These are phyloP conservation scores for Eupithecia subfuscata DNA, from an alignment of 2,888 invertebrate species.

Conservation along the genomic window DNA sequence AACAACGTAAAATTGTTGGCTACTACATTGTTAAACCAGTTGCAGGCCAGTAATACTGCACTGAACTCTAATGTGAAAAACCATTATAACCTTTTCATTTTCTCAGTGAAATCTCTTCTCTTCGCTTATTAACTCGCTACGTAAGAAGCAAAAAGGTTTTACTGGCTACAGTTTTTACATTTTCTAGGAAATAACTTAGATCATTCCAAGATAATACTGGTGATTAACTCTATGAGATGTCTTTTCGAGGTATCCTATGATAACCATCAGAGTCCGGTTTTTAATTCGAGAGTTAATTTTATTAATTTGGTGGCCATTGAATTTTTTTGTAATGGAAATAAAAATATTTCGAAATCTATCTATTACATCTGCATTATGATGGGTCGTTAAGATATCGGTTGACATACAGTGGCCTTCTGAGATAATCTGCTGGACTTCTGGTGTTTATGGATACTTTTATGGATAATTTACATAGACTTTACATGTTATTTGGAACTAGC, in stretches of 20 bases:
- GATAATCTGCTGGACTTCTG: slow-evolving; percentile 39
- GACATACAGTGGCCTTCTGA: slow-evolving; percentile 28
- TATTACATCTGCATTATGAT: slow-evolving; percentile 39
- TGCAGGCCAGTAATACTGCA: background rate
- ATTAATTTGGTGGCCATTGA: slow-evolving; percentile 43
- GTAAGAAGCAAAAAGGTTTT: background rate
- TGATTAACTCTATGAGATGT: slow-evolving; percentile 42
- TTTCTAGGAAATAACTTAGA: slow-evolving; percentile 41
- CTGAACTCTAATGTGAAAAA: background rate
- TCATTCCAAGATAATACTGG: slow-evolving; percentile 37
- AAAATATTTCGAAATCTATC: slow-evolving; percentile 42
- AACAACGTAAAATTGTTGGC: slow-evolving; percentile 60
- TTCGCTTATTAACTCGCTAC: background rate
- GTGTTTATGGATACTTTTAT: slow-evolving; percentile 22
- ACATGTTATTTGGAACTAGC: background rate
- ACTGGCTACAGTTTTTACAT: background rate
- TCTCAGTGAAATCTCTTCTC: too few species aligned
- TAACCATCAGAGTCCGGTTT: slow-evolving; percentile 37
- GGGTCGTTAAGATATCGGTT: slow-evolving; percentile 33
- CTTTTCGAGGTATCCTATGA: slow-evolving; percentile 35
- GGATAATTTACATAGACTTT: too few species aligned
- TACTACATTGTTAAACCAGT: slow-evolving; percentile 18
- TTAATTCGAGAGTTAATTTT: slow-evolving; percentile 41
- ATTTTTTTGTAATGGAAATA: slow-evolving; percentile 34
- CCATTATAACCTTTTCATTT: background rate